Evolutionary conservation across 2,797 vertebrate species (phyloP), one percentile per base, ranked within the genome.

Genomic region (Halcyon badia): DNA sequence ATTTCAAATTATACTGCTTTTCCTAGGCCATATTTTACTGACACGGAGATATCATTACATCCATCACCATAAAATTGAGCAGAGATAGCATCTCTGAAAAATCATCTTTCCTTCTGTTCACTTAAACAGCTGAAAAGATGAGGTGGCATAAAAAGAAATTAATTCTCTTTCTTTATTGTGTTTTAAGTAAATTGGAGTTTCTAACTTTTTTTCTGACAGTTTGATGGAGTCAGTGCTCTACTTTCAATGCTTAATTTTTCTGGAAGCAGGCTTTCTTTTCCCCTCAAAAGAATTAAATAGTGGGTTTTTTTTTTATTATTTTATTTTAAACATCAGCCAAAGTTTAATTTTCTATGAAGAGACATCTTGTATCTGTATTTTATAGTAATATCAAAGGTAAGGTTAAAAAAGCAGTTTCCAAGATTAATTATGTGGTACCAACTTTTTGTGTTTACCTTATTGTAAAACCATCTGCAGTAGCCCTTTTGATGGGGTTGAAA

Each of bases 161-260:
- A 25, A 41, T 77, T 90, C 0, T 80, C 35, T 72, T 68, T 80
- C 33, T 75, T 68, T 48, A 37, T 90, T 71, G 19, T 86, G 31
- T 90, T 94, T 87, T 54, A 71, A 94, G 75, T 62, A 82, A 91
- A 57, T 78, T 33, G 20, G 25, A 49, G 31, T 69, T 92, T 48
- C 37, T 81, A 8, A 62, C n/a, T 28, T 79, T 95, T 81, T 80
- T 70, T 48, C 51, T 97, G 89, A 87, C 65, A 86, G 56, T 80
- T 82, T 82, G 60, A 82, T 85, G 46, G 65, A 82, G 69, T 83
- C 39, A 52, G 28, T 79, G 7, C 73, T 88, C 87, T 92, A 77
- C 41, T 83, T 94, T 80, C 76, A 78, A 62, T 58, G 22, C 61
- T 94, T 94, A 80, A 85, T 82, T 92, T 88, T 49, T 87, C 46